Evolutionary conservation across 2,797 vertebrate genomes (phyloP), one percentile per base, ranked within the genome.

Genomic region (Gymnothorax javanicus): DNA sequence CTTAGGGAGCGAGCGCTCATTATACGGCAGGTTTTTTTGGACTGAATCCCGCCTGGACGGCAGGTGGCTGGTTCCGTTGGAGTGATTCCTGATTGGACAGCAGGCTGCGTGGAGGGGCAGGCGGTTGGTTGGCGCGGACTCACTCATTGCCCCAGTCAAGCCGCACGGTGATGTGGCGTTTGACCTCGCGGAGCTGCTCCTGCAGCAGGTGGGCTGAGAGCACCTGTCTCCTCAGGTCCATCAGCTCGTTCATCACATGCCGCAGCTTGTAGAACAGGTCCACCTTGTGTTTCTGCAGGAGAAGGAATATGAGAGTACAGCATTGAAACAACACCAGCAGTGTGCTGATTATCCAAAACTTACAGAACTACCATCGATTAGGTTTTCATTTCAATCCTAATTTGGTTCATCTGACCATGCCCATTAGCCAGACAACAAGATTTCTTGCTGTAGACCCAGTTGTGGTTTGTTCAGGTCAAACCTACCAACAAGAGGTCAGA

Each of bases 91-190:
- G 75, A 54, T 23, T 54, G 75, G 50, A 54, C 17, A 20, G 50
- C n/a, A 7, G 67, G n/a, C 27, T 27, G 23, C n/a, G 7, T 25
- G 23, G 25, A 7, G n/a, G 25, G 25, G 6, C 67, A 17, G 62
- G 1, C 50, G 50, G 58, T 17, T 9, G 58, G 83, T 8, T 43
- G 60, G 0, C 11, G 79, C 2, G 43, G 92, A 73, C 98, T 97
- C 93, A 99, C 98, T 99, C 98, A 13, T 99, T 99, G 93, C 98
- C 98, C 98, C 98, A 99, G 85, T 99, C 98, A 88, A 99, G 96
- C 15, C 98, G 95, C 88, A 98, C 97, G 7, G 98, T 99, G 90
- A 98, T 96, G 94, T 99, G 98, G 23, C 97, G 93, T 90, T 98
- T 99, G 87, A 99, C 97, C 7, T 99, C 98, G 79, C 96, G 96